Conservation (phyloP, 2,797 vertebrate genomes). For the Pogoniulus pusillus region DNA sequence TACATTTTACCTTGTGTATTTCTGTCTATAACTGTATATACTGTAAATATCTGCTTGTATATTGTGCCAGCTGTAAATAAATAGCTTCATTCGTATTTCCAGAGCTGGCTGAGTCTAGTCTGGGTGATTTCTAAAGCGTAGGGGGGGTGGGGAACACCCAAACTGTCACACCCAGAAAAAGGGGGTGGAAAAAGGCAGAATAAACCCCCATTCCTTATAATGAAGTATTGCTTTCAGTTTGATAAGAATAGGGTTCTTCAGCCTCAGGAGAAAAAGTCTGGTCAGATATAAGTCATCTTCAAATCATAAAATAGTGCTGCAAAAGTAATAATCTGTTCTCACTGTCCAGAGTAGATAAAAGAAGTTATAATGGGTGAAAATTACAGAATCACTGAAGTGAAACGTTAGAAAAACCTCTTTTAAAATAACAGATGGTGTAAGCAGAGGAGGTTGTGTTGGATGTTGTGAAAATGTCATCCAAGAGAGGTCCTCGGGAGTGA, state of each 20-base stretch:
- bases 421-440: rapidly evolving
- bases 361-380: background rate
- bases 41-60: no score
- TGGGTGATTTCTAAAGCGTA: no score
- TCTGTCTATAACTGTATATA: no score
- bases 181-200: background rate
- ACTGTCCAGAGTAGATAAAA: background rate
- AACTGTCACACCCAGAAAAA: no score
- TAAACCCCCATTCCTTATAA: background rate
- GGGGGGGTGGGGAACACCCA: no score
- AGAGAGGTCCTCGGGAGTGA: background rate
- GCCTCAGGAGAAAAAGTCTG: background rate
- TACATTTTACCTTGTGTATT: no score
- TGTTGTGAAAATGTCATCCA: rapidly evolving
- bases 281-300: background rate
- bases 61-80: no score
- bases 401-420: background rate
- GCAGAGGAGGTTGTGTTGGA: background rate
- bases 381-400: background rate
- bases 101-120: no score
- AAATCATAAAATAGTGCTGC: background rate
- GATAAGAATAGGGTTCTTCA: background rate
- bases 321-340: background rate
- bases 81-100: no score
- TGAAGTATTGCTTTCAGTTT: background rate